Conservation (phyloP, 2,888 invertebrate genomes). For the Vannuccia rotundouncinata region DNA sequence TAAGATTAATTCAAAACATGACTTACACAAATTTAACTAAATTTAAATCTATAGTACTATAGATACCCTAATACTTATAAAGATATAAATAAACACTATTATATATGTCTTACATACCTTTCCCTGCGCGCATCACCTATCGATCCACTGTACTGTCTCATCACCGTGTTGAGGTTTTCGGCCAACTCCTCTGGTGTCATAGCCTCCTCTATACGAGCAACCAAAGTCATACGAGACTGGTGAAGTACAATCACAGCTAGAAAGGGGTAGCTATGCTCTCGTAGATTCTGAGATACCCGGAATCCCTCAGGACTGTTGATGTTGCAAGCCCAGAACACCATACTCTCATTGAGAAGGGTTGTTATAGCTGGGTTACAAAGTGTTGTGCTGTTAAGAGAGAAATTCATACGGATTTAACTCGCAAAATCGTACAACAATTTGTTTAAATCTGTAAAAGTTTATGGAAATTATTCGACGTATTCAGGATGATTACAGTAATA, state of each 20-base stretch:
- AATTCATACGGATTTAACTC: not conserved
- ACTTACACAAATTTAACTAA: too few relatives aligned
- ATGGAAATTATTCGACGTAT: too few relatives aligned
- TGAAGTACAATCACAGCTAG: constrained; percentile 77
- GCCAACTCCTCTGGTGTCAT: constrained; percentile 54
- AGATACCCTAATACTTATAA: too few relatives aligned
- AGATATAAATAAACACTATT: too few relatives aligned
- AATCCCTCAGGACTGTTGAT: constrained; percentile 76
- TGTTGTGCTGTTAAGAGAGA: constrained; percentile 40
- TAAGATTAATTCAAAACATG: too few relatives aligned
- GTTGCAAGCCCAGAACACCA: constrained; percentile 88
- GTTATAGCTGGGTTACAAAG: constrained; percentile 65
- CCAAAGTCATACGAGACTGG: constrained; percentile 84
- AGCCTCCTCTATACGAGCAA: constrained; percentile 77
- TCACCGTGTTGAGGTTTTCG: constrained; percentile 23
- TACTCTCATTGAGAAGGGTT: constrained; percentile 67
- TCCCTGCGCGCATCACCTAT: constrained; percentile 23
- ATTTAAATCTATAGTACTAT: too few relatives aligned
- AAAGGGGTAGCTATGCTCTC: constrained; percentile 75
- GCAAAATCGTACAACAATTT: too few relatives aligned
- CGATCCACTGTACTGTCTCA: not conserved
- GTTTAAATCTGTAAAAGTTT: too few relatives aligned
- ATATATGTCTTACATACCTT: too few relatives aligned
- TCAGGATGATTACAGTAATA: too few relatives aligned
- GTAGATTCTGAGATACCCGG: constrained; percentile 62